Base-by-base conservation (phyloP, 2,797 vertebrate species). In the Neomorphus geoffroyi region DNA sequence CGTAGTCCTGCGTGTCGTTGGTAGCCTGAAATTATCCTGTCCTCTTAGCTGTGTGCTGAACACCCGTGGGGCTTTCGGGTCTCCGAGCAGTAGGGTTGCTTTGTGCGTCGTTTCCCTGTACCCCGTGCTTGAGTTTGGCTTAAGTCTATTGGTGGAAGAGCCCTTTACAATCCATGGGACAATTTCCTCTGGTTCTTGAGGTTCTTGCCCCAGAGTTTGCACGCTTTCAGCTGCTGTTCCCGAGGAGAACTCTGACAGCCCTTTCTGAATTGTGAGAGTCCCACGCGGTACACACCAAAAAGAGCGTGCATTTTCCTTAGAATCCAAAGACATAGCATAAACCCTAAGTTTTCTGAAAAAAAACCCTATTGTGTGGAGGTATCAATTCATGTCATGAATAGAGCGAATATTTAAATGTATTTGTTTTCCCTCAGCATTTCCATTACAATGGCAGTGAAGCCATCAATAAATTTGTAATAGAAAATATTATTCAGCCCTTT, bases 351-450 rank as follows among this genome's bases (percentile, higher is more conserved):
- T 66, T 71, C 60, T 83, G n/a, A 51, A 56, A 33, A 41, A 65
- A 39, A 46, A n/a, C n/a, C n/a, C 24, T 70, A 5, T 54, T 84
- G 60, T 48, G n/a, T 73, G 48, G n/a, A 88, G 56, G 33, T 50
- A 32, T 90, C 37, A 79, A 41, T 58, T 82, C 18, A 39, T 71
- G 10, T 51, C 72, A 61, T 54, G 45, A 57, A 57, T 71, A 11
- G 17, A 39, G 37, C 48, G 48, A 46, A 18, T 81, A 61, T 67
- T 93, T 73, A 83, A 70, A 57, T 53, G 12, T 61, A 43, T 91
- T 88, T 82, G 45, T 70, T 93, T 95, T 92, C 39, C 53, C 35
- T 33, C 50, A 43, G 15, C 21, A 64, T 91, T 93, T 90, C 54
- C 48, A 66, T 45, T 64, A 56, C 51, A 65, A 33, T 37, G 27